Base-by-base conservation (phyloP, 2,888 invertebrate genomes). In the Xestobium rufovillosum region DNA sequence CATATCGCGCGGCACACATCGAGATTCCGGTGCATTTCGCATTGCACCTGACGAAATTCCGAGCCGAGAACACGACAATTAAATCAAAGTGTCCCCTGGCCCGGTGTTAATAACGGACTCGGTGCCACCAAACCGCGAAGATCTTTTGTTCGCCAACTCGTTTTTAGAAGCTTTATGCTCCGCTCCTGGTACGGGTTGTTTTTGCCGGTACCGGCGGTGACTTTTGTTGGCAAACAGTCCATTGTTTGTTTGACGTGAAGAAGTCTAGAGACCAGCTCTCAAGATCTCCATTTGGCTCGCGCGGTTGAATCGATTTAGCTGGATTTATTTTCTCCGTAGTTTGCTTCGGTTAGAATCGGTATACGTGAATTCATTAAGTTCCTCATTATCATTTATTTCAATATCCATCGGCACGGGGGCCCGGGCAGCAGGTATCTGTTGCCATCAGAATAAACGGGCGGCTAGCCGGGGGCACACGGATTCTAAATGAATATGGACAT, bases 81-180 rank as follows among this genome's bases (percentile, higher is more conserved):
- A 61, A 60, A 62, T 61, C 61, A 60, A 60, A 51, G 53, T 53
- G 59, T 57, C 49, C 53, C 48, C 44, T 52, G 55, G 50, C 51
- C 54, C 59, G 57, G 61, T 48, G 53, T 56, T 52, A 52, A 52
- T 53, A 53, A 56, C 49, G 50, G 45, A 50, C 45, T 45, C 41
- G 41, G 49, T 53, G 56, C 54, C 57, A 55, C 57, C 54, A 50
- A 41, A 49, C 42, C 44, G 15, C 37, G 36, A 41, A 37, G 30
- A 23, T 30, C 34, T 41, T 43, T 44, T 39, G 19, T 15, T 25
- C 26, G 23, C 32, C n/a, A 27, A 41, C 36, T 44, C 47, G 51
- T 53, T 53, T 48, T 50, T 51, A 49, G 49, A 49, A 28, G 17
- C 27, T 36, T 36, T 36, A 36, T 36, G 29, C 12, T 12, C 29